A percentile compares a stretch with the other conserved stretches of the same genome.
phyloP scores from a whole-genome alignment of 92 coral and sea anemone genomes.

The Epizoanthus rinbou region DNA sequence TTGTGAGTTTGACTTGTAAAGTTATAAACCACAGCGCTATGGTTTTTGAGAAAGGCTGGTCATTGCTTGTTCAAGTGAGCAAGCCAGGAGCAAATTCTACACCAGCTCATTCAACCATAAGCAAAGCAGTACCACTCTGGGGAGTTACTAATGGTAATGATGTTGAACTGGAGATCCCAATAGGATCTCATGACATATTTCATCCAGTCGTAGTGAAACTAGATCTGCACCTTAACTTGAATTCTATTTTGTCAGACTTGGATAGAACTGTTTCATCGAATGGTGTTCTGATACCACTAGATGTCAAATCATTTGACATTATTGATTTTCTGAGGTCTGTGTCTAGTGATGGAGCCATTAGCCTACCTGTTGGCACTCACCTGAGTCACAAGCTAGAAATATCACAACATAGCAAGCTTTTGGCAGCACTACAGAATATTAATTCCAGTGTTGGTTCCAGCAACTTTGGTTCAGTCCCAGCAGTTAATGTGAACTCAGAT shows the following conservation, averaged over 20 bases:
- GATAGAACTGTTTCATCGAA: not conserved
- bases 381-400: not conserved
- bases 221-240: constrained; percentile 15
- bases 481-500: no score
- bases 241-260: constrained; percentile 24
- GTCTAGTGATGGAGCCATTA: not conserved
- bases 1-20: constrained; percentile 14
- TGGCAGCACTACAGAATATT: not conserved
- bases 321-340: constrained; percentile 22
- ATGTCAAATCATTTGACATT: not conserved
- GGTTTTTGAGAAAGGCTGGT: constrained; percentile 30
- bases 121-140: constrained; percentile 19
- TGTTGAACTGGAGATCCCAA: constrained; percentile 10
- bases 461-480: not conserved
- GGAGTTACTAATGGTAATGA: not conserved
- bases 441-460: not conserved
- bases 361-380: not conserved
- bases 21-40: not conserved
- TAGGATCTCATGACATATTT: not conserved
- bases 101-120: not conserved
- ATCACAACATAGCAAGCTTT: constrained; percentile 11
- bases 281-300: constrained; percentile 26
- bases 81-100: not conserved
- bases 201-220: constrained; percentile 2
- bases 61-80: constrained; percentile 20